Base-by-base conservation (phyloP, 1,140 invertebrate genomes). In the Sminthurides bifidus region DNA sequence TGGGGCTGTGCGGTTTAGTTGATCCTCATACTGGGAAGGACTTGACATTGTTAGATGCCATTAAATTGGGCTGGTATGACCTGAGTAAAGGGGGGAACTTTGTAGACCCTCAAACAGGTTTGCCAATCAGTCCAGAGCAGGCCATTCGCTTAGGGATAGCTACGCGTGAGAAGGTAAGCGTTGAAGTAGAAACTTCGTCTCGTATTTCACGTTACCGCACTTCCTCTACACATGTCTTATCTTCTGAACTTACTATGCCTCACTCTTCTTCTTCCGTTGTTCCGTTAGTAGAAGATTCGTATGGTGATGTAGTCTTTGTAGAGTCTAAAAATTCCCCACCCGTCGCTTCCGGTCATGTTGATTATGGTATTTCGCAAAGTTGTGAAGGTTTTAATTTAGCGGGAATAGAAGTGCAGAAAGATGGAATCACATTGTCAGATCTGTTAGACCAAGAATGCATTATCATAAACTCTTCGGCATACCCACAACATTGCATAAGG, bases 61-160 rank as follows among this genome's bases (percentile, higher is more conserved):
- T 93, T 59, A 87, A 89, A 68, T 78, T 81, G 65, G 87, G 92
- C 68, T 75, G 95, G 17, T 85, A 81, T 67, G 87, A 93, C 67
- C 81, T 87, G 1, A 83, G 91, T 68, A 80, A 81, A 66, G 81
- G 81, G 49, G 81, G 81, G 50, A 72, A 78, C 63, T 69, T 75
- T 71, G 60, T 69, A 45, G 69, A 77, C 66, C 70, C 74, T 45
- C 66, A 64, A 57, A 71, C 68, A 59, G 82, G 82, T 26, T 79
- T 79, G 61, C 78, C 75, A 24, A 82, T 90, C 49, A 79, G 80
- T 43, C 77, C 89, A 51, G 81, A 85, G 59, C 84, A 90, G 73
- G 87, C 86, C 33, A 81, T 87, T 63, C 77, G 82, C 51, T 60
- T 70, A 48, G 72, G 73, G 41, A 60, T 72, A 38, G 52, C 71